Conservation (phyloP, 2,797 vertebrate genomes). For the Holocentrus rufus region DNA sequence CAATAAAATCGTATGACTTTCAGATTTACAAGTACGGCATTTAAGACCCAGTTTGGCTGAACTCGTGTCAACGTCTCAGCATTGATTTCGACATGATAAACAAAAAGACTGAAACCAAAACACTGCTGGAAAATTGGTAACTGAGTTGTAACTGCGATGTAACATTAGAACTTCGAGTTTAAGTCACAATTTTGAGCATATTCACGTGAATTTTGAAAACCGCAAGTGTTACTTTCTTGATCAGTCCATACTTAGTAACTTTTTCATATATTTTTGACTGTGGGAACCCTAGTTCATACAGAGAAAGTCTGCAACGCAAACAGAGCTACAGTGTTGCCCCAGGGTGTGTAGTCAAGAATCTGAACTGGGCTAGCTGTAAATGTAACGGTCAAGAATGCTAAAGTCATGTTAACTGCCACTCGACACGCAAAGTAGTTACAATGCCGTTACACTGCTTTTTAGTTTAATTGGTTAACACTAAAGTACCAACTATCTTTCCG, state of each 20-base stretch:
- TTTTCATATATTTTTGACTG: not conserved
- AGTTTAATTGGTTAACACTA: not conserved
- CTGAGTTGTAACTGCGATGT: not conserved
- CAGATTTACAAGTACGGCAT: not conserved
- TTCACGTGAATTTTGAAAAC: not conserved
- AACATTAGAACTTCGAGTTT: not conserved
- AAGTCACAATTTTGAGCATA: not conserved
- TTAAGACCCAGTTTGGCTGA: not conserved
- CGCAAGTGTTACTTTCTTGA: not conserved
- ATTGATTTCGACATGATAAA: conserved; percentile 18
- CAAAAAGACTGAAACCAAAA: conserved; percentile 20
- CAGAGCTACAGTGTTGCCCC: conserved; percentile 30
- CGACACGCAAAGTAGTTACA: too few species aligned
- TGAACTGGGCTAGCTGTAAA: not conserved
- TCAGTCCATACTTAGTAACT: not conserved
- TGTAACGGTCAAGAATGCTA: too few species aligned
- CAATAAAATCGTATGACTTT: not conserved
- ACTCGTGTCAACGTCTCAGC: not conserved
- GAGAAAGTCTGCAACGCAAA: conserved; percentile 17
- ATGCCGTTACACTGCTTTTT: too few species aligned
- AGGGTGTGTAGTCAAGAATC: conserved; percentile 18
- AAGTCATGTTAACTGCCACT: not conserved
- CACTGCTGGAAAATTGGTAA: conserved; percentile 40
- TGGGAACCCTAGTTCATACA: conserved; percentile 22
- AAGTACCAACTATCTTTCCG: not conserved